Conservation (phyloP, 2,797 vertebrate species). For the Phoxinus dragarum region DNA sequence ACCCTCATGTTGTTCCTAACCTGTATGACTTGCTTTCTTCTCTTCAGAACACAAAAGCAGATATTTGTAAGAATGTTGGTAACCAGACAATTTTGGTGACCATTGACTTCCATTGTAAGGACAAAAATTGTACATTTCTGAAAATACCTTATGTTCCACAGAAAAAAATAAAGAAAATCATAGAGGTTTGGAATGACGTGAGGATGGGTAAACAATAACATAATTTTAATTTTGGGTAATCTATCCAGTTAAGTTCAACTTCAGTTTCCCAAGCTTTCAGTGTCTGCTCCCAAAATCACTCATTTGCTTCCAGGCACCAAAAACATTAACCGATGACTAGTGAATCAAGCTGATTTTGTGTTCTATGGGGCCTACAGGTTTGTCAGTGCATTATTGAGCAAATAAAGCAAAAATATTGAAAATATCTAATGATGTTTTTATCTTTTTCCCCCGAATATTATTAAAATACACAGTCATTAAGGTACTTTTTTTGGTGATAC, state of each 20-base stretch:
- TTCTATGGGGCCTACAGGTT: conserved; percentile 39
- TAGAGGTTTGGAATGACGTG: not conserved
- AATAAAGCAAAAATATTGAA: conserved; percentile 55
- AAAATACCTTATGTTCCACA: not conserved
- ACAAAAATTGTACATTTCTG: not conserved
- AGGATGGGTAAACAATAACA: not conserved
- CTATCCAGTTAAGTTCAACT: conserved; percentile 3
- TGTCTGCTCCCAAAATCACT: conserved; percentile 46
- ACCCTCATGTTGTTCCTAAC: not conserved
- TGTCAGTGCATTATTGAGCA: conserved; percentile 50
- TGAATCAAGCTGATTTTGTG: conserved; percentile 55
- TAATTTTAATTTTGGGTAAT: not conserved
- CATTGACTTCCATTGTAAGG: not conserved
- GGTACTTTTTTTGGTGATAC: conserved; percentile 1
- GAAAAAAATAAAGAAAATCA: not conserved
- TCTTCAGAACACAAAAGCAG: not conserved
- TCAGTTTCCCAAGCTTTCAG: conserved; percentile 27
- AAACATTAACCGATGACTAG: conserved; percentile 58
- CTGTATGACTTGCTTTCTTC: not conserved
- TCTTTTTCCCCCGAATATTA: not conserved
- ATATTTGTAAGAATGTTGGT: not conserved
- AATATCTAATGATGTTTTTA: conserved; percentile 15
- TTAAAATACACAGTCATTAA: not conserved
- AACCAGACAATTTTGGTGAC: not conserved
- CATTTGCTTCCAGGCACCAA: conserved; percentile 45